Evolutionary conservation across 1,140 invertebrate species (phyloP), one percentile per base, ranked within the genome.

Genomic region (Bombus waltoni): DNA sequence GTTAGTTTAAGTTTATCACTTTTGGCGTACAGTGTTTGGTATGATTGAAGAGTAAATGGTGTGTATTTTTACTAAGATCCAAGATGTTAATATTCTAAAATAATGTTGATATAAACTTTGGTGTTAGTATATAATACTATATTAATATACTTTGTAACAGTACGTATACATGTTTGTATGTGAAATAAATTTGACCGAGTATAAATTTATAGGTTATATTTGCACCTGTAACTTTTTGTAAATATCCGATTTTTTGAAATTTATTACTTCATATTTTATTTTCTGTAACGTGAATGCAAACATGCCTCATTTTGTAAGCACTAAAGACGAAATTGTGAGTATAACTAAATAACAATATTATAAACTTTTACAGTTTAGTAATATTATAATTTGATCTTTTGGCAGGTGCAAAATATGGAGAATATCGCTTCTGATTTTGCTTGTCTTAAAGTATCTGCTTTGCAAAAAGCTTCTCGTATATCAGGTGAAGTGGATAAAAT

Each of bases 401-500:
- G 32, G 40, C 32, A 91, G 89, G 32, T 62, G 5, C 38, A 71
- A 5, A 81, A 89, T 22, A 93, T 94, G 87, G 89, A 89, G 1
- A 90, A 92, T 8, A 66, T 94, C 25, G 86, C 89, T 8, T 87
- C 92, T 13, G 93, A 94, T 35, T 95, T 95, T 85, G 88, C 91
- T 57, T 92, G 92, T 28, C 81, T 95, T 9, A 95, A 95, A 93
- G 88, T 94, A 28, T 95, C 95, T 8, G 93, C 93, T 11, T 89
- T 96, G 9, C 80, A 89, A 25, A 96, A 96, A 88, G 93, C 92
- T 2, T 91, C 85, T 25, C 75, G 89, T 75, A 90, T 95, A 62
- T 94, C 92, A 22, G 76, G 82, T 2, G 88, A 88, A 72, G 85
- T 94, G 38, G 83, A 94, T 59, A 80, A 93, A 73, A 91, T 94